Conservation (phyloP, 2,888 invertebrate genomes). For the Caenorhabditis sulstoni region DNA sequence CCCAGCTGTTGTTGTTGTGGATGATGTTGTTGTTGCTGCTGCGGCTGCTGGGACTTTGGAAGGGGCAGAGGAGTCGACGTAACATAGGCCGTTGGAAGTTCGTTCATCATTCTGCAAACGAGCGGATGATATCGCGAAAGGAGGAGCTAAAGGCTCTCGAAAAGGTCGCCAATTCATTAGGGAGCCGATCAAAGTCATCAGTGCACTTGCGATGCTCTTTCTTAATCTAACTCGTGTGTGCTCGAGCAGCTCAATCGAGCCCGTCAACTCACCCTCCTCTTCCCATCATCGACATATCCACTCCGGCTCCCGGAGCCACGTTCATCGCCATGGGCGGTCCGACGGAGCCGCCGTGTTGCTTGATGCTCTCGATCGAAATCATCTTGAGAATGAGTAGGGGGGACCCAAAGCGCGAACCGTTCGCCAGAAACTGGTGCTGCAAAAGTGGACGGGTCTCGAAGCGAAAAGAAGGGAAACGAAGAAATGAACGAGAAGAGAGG, state of each 20-base stretch:
- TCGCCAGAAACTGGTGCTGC: no score
- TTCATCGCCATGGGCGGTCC: not conserved
- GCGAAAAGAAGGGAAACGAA: no score
- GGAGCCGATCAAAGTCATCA: no score
- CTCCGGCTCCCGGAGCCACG: no score
- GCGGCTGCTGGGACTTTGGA: conserved; percentile 5
- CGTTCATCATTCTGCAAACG: conserved; percentile 26
- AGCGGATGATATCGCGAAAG: not conserved
- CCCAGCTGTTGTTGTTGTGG: conserved; percentile 1
- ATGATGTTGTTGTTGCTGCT: not conserved
- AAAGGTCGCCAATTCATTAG: no score
- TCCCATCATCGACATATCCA: not conserved
- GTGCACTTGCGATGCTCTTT: no score
- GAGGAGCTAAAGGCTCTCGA: not conserved
- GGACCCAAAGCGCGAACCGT: not conserved
- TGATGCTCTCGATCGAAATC: not conserved
- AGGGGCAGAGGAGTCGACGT: conserved; percentile 51
- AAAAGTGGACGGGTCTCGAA: no score
- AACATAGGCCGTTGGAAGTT: conserved; percentile 48
- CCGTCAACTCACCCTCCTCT: not conserved
- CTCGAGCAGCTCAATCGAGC: no score
- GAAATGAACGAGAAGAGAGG: no score
- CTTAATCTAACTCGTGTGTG: no score
- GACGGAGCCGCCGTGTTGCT: not conserved
- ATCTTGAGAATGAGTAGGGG: no score